Percentiles rank a stretch among this genome's conserved stretches.
These are phyloP conservation scores for Drosophila serrata DNA, from an alignment of 1,140 invertebrate species.

Conservation along the genomic window DNA sequence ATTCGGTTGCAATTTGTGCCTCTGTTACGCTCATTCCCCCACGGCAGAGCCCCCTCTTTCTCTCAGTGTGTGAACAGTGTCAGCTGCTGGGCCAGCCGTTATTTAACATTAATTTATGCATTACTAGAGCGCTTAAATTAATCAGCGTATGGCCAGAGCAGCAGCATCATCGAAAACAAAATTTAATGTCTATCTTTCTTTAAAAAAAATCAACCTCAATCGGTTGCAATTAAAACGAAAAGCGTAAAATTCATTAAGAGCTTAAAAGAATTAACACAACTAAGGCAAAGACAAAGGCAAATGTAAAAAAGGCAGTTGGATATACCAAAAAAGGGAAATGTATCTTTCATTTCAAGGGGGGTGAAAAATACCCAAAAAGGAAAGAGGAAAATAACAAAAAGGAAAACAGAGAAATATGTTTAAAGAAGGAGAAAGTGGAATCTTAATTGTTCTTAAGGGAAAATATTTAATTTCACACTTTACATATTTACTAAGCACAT, in stretches of 20 bases:
- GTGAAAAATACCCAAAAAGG: background rate
- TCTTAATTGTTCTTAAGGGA: background rate
- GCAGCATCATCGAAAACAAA: conserved; percentile 10
- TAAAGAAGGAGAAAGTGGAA: background rate
- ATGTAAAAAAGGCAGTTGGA: conserved; percentile 3
- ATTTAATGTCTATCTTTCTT: conserved; percentile 15
- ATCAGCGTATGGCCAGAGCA: conserved; percentile 60
- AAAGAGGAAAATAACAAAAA: background rate
- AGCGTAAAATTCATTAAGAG: conserved; percentile 19
- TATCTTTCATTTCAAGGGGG: conserved; percentile 1
- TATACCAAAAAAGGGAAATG: conserved; percentile 11
- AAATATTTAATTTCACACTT: conserved; percentile 7
- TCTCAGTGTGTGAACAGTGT: conserved; percentile 28
- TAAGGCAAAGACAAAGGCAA: conserved; percentile 22
- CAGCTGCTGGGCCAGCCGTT: conserved; percentile 47
- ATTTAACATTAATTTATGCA: conserved; percentile 80
- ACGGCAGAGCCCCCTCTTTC: background rate
- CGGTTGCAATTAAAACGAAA: conserved; percentile 36
- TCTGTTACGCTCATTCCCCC: conserved; percentile 3
- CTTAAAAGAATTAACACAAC: conserved; percentile 29
- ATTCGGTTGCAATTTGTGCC: conserved; percentile 27
- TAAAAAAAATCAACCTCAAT: background rate
- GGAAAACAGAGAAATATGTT: too few species aligned
- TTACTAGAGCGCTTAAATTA: conserved; percentile 75
- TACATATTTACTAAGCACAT: conserved; percentile 1